Conservation (phyloP, 2,797 vertebrate species). For the Argya squamiceps region DNA sequence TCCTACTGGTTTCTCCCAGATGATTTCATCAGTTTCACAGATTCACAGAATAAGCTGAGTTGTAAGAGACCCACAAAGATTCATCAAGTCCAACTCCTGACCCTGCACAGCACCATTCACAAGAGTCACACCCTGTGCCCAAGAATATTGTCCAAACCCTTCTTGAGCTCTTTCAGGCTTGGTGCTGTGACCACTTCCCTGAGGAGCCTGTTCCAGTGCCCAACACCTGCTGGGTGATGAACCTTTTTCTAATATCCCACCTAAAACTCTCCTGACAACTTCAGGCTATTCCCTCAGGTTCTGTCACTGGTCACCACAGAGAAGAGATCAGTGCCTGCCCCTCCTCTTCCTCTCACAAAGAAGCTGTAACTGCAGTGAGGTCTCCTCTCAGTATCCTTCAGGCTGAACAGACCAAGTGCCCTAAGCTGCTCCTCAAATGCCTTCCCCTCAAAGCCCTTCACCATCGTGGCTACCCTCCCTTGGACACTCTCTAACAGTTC, state of each 20-base stretch:
- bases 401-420: neutral
- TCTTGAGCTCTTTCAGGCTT: neutral
- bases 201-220: neutral
- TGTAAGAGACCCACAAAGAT: neutral
- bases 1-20: neutral
- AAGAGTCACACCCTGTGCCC: neutral
- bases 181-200: neutral
- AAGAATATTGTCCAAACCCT: neutral
- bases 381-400: neutral
- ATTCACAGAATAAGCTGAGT: neutral
- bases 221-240: neutral
- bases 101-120: neutral
- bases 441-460: neutral
- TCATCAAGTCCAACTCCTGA: neutral
- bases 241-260: fast-evolving
- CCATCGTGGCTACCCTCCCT: too few relatives aligned
- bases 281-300: neutral
- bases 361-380: fast-evolving
- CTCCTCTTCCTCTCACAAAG: neutral
- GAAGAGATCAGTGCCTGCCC: fast-evolving
- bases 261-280: fast-evolving
- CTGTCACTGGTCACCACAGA: neutral
- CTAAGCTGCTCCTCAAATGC: fast-evolving
- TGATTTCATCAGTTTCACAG: neutral
- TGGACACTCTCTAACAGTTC: neutral